Evolutionary conservation across 2,888 invertebrate genomes (phyloP).

Genomic region (Trissonchulus latispiculum): DNA sequence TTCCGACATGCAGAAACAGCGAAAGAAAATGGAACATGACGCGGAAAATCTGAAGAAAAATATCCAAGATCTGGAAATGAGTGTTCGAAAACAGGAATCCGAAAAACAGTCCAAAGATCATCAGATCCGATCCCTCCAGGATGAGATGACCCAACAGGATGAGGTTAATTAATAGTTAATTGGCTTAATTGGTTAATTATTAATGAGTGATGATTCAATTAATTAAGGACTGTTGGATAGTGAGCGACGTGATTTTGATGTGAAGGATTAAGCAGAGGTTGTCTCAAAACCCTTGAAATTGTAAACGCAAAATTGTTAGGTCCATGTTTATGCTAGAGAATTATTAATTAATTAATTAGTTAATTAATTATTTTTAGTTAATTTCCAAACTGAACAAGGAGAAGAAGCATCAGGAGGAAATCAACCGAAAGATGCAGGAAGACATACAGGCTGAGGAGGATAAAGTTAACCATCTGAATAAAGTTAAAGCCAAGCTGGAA

Average conservation of each 20-base stretch:
- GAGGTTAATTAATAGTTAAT: slow-evolving; percentile 68
- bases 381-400: slow-evolving; percentile 42
- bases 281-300: too few relatives aligned
- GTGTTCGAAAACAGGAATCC: slow-evolving; percentile 39
- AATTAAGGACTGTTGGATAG: too few relatives aligned
- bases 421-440: slow-evolving; percentile 41
- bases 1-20: slow-evolving; percentile 36
- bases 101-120: slow-evolving; percentile 37
- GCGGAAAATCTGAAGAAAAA: slow-evolving; percentile 60
- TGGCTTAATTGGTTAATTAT: too few relatives aligned
- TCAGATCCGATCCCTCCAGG: slow-evolving; percentile 52
- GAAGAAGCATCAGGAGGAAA: slow-evolving; percentile 42
- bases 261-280: too few relatives aligned
- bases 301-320: too few relatives aligned
- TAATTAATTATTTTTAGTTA: too few relatives aligned
- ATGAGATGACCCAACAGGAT: slow-evolving; percentile 98
- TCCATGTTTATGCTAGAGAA: too few relatives aligned
- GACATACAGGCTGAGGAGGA: slow-evolving; percentile 43
- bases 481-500: slow-evolving; percentile 42
- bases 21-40: slow-evolving; percentile 74
- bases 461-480: slow-evolving; percentile 43
- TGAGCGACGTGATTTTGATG: too few relatives aligned
- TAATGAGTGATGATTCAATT: too few relatives aligned
- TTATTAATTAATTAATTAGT: too few relatives aligned
- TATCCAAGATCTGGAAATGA: slow-evolving; percentile 38